Evolutionary conservation across 1,140 invertebrate species (phyloP).

Genomic region (Eufriesea mexicana): DNA sequence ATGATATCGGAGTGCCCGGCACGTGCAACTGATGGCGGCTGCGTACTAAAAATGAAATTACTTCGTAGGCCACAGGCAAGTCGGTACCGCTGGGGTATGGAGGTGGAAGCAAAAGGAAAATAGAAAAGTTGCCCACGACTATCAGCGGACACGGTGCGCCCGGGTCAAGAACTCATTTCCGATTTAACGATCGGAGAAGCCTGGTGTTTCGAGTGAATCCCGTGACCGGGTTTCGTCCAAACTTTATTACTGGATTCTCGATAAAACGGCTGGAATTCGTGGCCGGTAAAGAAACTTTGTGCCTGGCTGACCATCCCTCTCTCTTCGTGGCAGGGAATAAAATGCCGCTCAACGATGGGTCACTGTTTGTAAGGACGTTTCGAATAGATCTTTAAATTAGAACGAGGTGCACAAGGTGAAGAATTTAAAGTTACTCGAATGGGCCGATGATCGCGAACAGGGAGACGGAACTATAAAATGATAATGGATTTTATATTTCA

Average conservation of each 20-base stretch:
- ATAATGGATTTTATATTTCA: constrained; percentile 10
- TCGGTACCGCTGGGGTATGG: no score
- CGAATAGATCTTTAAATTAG: neutral
- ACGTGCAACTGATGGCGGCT: constrained; percentile 42
- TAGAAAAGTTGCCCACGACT: constrained; percentile 39
- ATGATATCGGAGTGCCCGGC: constrained; percentile 49
- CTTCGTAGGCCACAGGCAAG: neutral
- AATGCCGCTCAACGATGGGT: neutral
- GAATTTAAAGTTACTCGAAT: neutral
- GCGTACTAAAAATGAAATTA: constrained; percentile 64
- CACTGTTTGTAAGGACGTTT: neutral
- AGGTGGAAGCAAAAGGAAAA: constrained; percentile 30
- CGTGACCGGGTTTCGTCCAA: constrained; percentile 39
- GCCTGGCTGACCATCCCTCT: neutral
- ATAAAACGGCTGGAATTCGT: constrained; percentile 39
- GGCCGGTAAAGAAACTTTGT: constrained; percentile 20
- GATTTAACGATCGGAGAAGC: constrained; percentile 58
- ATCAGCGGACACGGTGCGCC: constrained; percentile 19
- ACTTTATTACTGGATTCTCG: constrained; percentile 46
- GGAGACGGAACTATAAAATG: neutral
- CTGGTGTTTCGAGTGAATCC: constrained; percentile 19
- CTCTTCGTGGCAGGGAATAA: neutral
- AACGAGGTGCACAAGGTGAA: no score
- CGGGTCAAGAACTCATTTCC: constrained; percentile 64
- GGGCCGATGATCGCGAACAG: neutral